A percentile compares a stretch with the other conserved stretches of the same genome.
These are phyloP conservation scores for Trididemnum nubilum DNA, from an alignment of 23 tunicate genomes.

Conservation along the genomic window DNA sequence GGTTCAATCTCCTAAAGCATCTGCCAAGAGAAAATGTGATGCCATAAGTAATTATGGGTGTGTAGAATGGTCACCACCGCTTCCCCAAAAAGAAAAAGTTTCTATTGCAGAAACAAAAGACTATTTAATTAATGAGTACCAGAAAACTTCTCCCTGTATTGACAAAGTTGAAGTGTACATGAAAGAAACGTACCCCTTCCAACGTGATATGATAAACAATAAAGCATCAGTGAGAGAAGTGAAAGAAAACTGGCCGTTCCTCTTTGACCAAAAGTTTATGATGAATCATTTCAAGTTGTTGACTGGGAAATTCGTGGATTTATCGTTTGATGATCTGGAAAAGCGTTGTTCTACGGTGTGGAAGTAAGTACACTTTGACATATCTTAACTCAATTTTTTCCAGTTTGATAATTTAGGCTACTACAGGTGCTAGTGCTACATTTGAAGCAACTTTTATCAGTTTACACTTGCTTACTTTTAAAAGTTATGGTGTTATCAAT, in stretches of 20 bases:
- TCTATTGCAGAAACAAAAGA: neutral
- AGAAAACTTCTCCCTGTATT: neutral
- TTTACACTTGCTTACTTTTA: neutral
- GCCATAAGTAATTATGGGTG: neutral
- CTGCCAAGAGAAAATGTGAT: conserved; percentile 1
- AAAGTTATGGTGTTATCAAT: neutral
- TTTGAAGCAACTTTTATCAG: neutral
- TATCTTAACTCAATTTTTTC: neutral
- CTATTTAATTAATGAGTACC: neutral
- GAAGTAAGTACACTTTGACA: neutral
- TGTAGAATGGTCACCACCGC: conserved; percentile 9
- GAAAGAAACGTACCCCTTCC: conserved; percentile 1
- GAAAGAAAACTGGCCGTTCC: conserved; percentile 6
- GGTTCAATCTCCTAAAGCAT: neutral
- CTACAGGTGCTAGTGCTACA: neutral
- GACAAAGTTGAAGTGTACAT: neutral
- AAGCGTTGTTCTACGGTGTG: neutral
- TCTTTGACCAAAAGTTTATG: neutral
- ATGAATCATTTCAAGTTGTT: neutral
- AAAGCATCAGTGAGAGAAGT: neutral
- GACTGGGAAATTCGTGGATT: neutral
- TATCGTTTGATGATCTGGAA: conserved; percentile 1
- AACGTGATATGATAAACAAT: neutral
- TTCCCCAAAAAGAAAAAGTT: neutral
- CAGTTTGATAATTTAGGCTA: neutral